Evolutionary conservation across 2,888 invertebrate species (phyloP), one percentile per base, ranked within the genome.

Genomic region (Drosophila kuntzei): DNA sequence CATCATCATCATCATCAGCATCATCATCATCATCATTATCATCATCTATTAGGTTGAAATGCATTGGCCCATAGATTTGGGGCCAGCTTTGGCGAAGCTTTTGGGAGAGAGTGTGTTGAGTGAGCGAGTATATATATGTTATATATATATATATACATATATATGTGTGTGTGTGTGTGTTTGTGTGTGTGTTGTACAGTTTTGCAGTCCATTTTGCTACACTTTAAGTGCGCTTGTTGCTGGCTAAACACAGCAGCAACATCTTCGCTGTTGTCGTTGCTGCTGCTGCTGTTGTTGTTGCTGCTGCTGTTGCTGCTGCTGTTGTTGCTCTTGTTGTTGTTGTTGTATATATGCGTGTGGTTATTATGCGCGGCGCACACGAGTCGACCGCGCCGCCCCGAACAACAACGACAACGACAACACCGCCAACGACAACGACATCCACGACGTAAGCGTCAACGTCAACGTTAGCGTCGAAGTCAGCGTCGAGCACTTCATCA

Each of bases 291-390:
- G 34, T 39, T 29, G 65, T 58, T 70, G 59, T 59, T 57, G 55
- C 32, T 37, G 44, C 36, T 47, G 43, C 22, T 43, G 47, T 43
- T 49, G 71, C 54, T 46, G 46, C 54, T 50, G 66, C 44, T 53
- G 62, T 29, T 49, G 37, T 29, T 37, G 41, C 25, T 79, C 53
- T 8, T 57, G 47, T 22, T 63, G 49, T 12, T 71, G 51, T 16
- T 78, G 55, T 47, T 76, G 71, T 78, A 20, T 65, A 25, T 63
- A 63, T 83, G 84, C 80, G 87, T 71, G 81, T 70, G 74, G 58
- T 59, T 83, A 84, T 80, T 80, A 87, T 87, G 81, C 85, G 87
- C 87, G 67, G 85, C 87, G 85, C 78, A 77, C 69, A 76, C 78
- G 73, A 72, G 47, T 62, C 67, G 61, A 58, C 57, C 39, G 37